Evolutionary conservation across 2,113 vertebrate genomes (phyloP), one percentile per base, ranked within the genome.

Genomic region (Burhinus oedicnemus): DNA sequence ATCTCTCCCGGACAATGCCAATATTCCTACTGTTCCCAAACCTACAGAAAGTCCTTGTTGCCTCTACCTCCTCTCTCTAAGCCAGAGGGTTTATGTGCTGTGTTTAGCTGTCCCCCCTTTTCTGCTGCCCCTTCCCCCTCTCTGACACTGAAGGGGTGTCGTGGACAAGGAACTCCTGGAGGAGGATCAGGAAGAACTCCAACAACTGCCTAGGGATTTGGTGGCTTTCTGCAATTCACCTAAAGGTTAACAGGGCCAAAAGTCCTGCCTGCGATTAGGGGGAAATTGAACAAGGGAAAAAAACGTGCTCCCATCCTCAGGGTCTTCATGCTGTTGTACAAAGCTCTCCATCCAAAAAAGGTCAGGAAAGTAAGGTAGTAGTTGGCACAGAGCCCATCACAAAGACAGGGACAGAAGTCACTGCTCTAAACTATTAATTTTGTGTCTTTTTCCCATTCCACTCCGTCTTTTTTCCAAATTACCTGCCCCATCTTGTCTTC

Each of bases 401-500:
- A 80, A 69, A 90, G 54, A 65, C 49, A 47, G 45, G 32, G 38
- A 47, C 34, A 83, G 78, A 86, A 93, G 54, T 70, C 75, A 88
- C 34, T 0, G 5, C 26, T 88, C 42, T 58, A n/a, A 95, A 84
- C 47, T 87, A 62, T 64, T 85, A 45, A 65, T 85, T 95, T 68
- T 74, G 55, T 75, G 27, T 40, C 42, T 83, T 91, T 84, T 90
- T 70, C 47, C n/a, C 11, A 79, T 83, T 80, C 86, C 8, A 47
- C 5, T 76, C 3, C 12, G 75, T 49, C 58, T 92, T 94, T 92
- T 91, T 91, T 65, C 69, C 26, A 60, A 45, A 86, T 87, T 93
- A 87, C 49, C 69, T 93, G 51, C 27, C 7, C 5, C 66, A 51
- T 74, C 86, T 96, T 91, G 51, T 83, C 83, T 94, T 92, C 65